A percentile compares a stretch with the other conserved stretches of the same genome.
phyloP scores from a whole-genome alignment of 1,140 invertebrate genomes.

The Galleria mellonella region DNA sequence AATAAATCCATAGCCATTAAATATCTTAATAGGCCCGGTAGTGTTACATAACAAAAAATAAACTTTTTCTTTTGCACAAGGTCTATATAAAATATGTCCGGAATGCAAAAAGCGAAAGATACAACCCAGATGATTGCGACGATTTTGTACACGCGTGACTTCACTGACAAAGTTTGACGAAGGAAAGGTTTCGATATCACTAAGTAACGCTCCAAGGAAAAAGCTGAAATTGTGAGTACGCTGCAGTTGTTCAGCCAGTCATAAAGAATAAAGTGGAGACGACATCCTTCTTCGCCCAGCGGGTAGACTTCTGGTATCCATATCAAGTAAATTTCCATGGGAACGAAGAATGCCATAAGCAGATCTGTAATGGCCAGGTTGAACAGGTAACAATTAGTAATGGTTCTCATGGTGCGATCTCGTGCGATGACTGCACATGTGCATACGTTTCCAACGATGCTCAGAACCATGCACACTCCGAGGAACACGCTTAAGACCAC shows the following conservation, averaged over 20 bases:
- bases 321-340: slow-evolving; percentile 88
- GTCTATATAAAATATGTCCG: slow-evolving; percentile 83
- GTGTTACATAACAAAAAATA: slow-evolving; percentile 72
- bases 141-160: slow-evolving; percentile 84
- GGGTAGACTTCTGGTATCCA: slow-evolving; percentile 90
- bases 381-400: slow-evolving; percentile 95
- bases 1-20: slow-evolving; percentile 86
- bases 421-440: slow-evolving; percentile 94
- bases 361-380: slow-evolving; percentile 94
- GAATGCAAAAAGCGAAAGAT: slow-evolving; percentile 83
- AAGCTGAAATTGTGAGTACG: slow-evolving; percentile 88
- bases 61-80: slow-evolving; percentile 68
- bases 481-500: slow-evolving; percentile 87
- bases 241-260: slow-evolving; percentile 95
- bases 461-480: slow-evolving; percentile 85
- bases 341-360: slow-evolving; percentile 84
- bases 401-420: slow-evolving; percentile 92
- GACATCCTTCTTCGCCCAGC: slow-evolving; percentile 90
- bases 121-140: slow-evolving; percentile 82
- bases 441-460: slow-evolving; percentile 91
- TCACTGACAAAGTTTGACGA: slow-evolving; percentile 86
- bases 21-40: slow-evolving; percentile 75
- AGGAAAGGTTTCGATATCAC: slow-evolving; percentile 84
- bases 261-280: slow-evolving; percentile 86
- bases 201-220: slow-evolving; percentile 87